Evolutionary conservation across 2,797 vertebrate genomes (phyloP), one percentile per base, ranked within the genome.

Genomic region (Mormyrus hasselquistii): DNA sequence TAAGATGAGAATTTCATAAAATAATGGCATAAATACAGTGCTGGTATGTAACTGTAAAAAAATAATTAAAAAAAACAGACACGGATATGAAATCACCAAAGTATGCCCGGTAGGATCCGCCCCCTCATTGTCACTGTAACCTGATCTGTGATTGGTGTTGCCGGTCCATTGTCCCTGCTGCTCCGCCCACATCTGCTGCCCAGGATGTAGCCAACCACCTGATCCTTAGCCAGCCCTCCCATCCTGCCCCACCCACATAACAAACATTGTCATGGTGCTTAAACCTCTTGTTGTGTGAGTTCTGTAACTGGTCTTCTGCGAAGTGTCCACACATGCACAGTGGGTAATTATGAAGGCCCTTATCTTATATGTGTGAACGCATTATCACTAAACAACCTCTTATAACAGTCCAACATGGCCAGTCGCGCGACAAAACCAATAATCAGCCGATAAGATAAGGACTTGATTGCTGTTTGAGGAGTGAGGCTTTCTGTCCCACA

Each of bases 401-500:
- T 59, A 55, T 88, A 90, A 91, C 55, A 88, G 55, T 88, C 57
- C 14, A 90, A 73, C 86, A 88, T 16, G 38, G 34, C 89, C 50
- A 90, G 88, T 73, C 69, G 65, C 22, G 14, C 19, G 22, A 25
- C n/a, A n/a, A 88, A 65, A 88, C 59, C 59, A 65, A 73, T 76
- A 88, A 88, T 79, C 52, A 87, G 44, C 49, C 0, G 92, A 93
- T 94, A 93, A 94, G 92, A 94, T 93, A 93, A 92, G 73, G 73
- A 44, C 73, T 41, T 79, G 73, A 19, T 44, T 1, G 12, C 12
- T 73, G 29, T 38, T 73, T 73, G 29, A 16, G 65, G 1, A 16
- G 65, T 16, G 65, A 14, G 65, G 12, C 29, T 38, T 38, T 38
- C 12, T 34, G 16, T 12, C 7, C 73, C 14, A 41, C 16, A n/a